Evolutionary conservation across 2,888 invertebrate species (phyloP), one percentile per base, ranked within the genome.

Genomic region (Venustoraphidia nigricollis): DNA sequence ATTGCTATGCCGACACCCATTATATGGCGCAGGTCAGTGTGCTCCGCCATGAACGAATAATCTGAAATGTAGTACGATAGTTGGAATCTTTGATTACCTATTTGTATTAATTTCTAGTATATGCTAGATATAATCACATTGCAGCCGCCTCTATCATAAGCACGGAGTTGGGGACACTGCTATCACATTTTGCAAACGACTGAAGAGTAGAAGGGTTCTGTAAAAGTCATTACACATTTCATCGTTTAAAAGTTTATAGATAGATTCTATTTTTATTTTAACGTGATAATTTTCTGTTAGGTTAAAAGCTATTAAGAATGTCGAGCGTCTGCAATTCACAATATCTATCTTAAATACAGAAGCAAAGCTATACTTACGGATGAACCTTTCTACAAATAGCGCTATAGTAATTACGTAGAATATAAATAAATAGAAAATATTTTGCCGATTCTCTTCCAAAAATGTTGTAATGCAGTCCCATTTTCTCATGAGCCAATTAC

Each of bases 1-100:
- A 94, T 89, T 8, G 94, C 94, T 45, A 95, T 95, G 0, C 95
- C 94, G 2, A 92, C 91, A 2, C 95, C 95, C 95, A 96, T 95
- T 41, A 96, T 94, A 60, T 95, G 92, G 1, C 95, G 73, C 55
- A 96, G 68, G 66, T 96, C 95, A 27, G 92, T 83, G 66, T 95
- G 94, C 61, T 96, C 95, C 0, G 92, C 83, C 88, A 95, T 90
- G 65, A 94, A 94, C 0, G 93, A 91, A 63, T 95, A 95, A 70
- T 93, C 86, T 86, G 59, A 2, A 65, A 62, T 53, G 48, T 43
- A 40, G 48, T 38, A 11, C 41, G 51, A 11, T 17, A 17, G 17
- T 17, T 4, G 17, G 17, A 36, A 9, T 41, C 17, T 46, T 45
- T 34, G 27, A 36, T 46, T 40, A 34, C 17, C 17, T 17, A 17